Base-by-base conservation (phyloP, 2,113 vertebrate genomes). In the Deroptyus accipitrinus region DNA sequence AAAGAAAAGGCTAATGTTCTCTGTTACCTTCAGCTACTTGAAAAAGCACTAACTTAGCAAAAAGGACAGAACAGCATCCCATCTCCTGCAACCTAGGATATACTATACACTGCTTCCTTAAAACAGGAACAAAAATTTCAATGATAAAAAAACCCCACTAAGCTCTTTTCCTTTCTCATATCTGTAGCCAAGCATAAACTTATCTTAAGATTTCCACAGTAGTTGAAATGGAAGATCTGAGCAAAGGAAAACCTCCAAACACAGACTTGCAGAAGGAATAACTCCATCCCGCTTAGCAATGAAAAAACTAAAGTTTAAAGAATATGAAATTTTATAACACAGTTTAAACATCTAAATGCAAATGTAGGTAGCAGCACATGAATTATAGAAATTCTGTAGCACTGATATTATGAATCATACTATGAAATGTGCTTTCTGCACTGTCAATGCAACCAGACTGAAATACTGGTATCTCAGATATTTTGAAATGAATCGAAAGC, bases 331-430 rank as follows among this genome's bases (percentile, higher is more conserved):
- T 96, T 94, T 68, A 23, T 81, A 90, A 84, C 46, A 66, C 46
- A 66, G 75, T 92, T 96, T 80, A 94, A 97, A 97, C 64, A 85
- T 83, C 86, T 85, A 95, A 90, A 95, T 79, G 46, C 54, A 84
- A 83, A 88, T 82, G 33, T 31, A 95, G 91, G 46, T 33, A 48
- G 72, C 81, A 87, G 90, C 70, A 76, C 23, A 72, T 24, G 54
- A 90, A 91, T 83, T 64, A 35, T 0, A 81, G 42, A 83, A 79
- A 79, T 86, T 84, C 88, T 66, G 54, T 75, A 74, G 48, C 15
- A 62, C 41, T 85, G 39, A 52, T 92, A 68, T 74, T 39, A 75
- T 55, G 76, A 93, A 88, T 94, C 69, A 87, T 13, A 69, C 19
- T 62, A 69, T 6, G 25, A 96, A 81, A 82, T 73, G 76, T 55